Conservation (phyloP, 2,888 invertebrate genomes). For the Cyaniris semiargus region DNA sequence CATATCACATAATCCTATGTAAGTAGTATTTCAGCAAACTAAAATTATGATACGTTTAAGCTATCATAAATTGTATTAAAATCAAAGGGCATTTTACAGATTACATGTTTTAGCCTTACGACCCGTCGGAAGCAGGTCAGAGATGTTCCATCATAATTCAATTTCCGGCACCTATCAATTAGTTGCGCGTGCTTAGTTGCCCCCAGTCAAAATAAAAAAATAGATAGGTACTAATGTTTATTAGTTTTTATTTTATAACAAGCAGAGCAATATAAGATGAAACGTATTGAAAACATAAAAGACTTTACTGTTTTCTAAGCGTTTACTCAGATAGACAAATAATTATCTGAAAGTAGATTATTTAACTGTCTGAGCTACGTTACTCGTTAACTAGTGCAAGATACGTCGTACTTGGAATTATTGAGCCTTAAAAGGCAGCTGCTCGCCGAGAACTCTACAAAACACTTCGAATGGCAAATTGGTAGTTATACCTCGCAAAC, state of each 20-base stretch:
- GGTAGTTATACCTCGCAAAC: conserved; percentile 44
- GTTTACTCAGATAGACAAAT: not conserved
- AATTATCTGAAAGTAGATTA: conserved; percentile 9
- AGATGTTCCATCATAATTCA: not conserved
- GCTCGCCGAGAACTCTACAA: conserved; percentile 53
- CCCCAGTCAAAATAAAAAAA: too few relatives aligned
- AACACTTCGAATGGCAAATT: conserved; percentile 56
- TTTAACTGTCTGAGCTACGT: conserved; percentile 6
- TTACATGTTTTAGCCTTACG: not conserved
- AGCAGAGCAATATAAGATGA: not conserved
- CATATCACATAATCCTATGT: too few relatives aligned
- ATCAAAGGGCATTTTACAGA: not conserved
- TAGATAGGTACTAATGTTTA: too few relatives aligned
- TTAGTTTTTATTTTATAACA: too few relatives aligned
- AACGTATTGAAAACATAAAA: not conserved
- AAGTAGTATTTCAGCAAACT: too few relatives aligned
- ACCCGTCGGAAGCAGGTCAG: not conserved
- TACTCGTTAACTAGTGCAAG: conserved; percentile 16
- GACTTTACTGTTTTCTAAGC: not conserved
- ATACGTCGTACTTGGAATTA: conserved; percentile 19
- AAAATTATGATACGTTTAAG: too few relatives aligned
- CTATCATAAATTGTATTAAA: too few relatives aligned
- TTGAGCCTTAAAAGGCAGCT: conserved; percentile 16
- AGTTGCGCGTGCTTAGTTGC: not conserved
- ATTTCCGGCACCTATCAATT: not conserved